Conservation (phyloP, 2,888 invertebrate genomes). For the Lottia gigantea region DNA sequence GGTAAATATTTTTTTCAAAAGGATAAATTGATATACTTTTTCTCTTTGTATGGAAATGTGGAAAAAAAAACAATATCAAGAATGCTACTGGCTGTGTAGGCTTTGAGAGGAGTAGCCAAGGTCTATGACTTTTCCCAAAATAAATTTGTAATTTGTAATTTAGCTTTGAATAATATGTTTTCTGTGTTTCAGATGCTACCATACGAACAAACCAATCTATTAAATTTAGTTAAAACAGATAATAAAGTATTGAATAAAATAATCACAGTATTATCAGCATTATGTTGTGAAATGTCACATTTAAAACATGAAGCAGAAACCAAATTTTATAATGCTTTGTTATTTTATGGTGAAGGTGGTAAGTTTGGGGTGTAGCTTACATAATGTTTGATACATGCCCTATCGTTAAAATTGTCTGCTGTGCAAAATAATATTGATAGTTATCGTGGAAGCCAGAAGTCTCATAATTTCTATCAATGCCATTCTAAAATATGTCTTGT, state of each 20-base stretch:
- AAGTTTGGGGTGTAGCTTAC: constrained; percentile 27
- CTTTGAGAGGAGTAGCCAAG: too few species aligned
- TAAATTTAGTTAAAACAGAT: constrained; percentile 83
- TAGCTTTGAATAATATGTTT: not conserved
- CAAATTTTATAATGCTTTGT: constrained; percentile 73
- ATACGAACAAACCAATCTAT: constrained; percentile 76
- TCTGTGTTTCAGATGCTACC: constrained; percentile 68
- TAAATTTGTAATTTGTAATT: not conserved
- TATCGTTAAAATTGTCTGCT: too few species aligned
- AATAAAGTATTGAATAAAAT: constrained; percentile 79
- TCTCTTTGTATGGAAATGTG: too few species aligned
- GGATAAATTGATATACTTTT: too few species aligned
- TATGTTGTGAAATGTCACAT: constrained; percentile 81
- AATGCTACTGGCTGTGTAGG: not conserved
- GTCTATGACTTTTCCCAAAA: too few species aligned
- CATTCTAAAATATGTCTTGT: too few species aligned
- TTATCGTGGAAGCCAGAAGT: too few species aligned
- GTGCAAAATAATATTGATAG: too few species aligned
- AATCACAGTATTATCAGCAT: constrained; percentile 80
- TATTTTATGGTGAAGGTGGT: constrained; percentile 80
- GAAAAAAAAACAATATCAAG: too few species aligned
- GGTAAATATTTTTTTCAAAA: too few species aligned
- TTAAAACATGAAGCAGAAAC: constrained; percentile 77
- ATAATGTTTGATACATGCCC: too few species aligned
- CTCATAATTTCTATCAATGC: too few species aligned